A percentile compares a stretch with the other conserved stretches of the same genome.
Evolutionary conservation across 2,113 vertebrate species (phyloP).

Genomic region (Hippocampus abdominalis): DNA sequence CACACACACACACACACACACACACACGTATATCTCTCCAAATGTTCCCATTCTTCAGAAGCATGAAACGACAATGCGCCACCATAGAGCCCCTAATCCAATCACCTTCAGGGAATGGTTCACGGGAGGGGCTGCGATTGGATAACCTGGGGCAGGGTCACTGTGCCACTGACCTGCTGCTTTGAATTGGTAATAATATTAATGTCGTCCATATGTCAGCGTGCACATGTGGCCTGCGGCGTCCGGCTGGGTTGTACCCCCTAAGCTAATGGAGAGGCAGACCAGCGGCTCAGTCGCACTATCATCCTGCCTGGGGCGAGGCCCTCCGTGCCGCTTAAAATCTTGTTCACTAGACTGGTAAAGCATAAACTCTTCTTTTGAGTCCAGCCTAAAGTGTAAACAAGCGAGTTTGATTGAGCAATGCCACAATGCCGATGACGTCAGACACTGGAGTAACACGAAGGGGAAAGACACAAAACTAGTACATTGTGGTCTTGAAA

Average conservation of each 20-base stretch:
- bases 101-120: slow-evolving; percentile 56
- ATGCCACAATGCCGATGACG: not conserved
- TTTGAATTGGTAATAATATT: slow-evolving; percentile 69
- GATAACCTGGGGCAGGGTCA: slow-evolving; percentile 62
- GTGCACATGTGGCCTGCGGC: slow-evolving; percentile 12
- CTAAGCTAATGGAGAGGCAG: slow-evolving; percentile 47
- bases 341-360: slow-evolving; percentile 23
- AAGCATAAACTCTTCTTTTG: slow-evolving; percentile 16
- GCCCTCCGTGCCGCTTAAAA: slow-evolving; percentile 34
- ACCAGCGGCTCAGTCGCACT: slow-evolving; percentile 44
- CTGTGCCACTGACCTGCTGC: slow-evolving; percentile 51
- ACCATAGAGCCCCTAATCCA: slow-evolving; percentile 55
- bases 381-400: not conserved
- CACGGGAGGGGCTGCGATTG: slow-evolving; percentile 55
- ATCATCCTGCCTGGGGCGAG: slow-evolving; percentile 49
- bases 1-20: too few species aligned
- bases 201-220: slow-evolving; percentile 66
- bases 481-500: not conserved
- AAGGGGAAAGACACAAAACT: not conserved
- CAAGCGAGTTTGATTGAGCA: not conserved
- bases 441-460: not conserved
- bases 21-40: too few species aligned
- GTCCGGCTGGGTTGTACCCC: slow-evolving; percentile 35
- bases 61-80: slow-evolving; percentile 22
- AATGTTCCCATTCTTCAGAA: not conserved